phyloP scores from a whole-genome alignment of 2,888 invertebrate genomes.

The Anthrax anthrax region DNA sequence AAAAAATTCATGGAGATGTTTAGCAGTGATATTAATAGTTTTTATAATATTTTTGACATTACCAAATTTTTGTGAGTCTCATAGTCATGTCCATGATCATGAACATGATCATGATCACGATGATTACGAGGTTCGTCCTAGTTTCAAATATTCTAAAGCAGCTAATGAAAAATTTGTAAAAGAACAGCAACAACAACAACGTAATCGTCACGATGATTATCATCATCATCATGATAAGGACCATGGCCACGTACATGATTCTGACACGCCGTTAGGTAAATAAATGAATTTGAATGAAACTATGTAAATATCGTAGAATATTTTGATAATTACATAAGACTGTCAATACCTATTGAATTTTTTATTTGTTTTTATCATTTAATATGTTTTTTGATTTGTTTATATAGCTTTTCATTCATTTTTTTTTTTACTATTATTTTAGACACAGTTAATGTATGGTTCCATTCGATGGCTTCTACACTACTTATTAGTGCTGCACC shows the following conservation, averaged over 20 bases:
- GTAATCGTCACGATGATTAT: slow-evolving; percentile 17
- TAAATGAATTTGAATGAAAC: not conserved
- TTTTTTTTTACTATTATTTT: slow-evolving; percentile 1
- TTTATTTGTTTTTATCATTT: too few species aligned
- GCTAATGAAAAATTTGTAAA: slow-evolving; percentile 39
- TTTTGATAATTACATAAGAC: too few species aligned
- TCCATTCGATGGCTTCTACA: slow-evolving; percentile 79
- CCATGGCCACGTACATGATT: slow-evolving; percentile 14
- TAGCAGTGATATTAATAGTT: slow-evolving; percentile 21
- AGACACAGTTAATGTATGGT: slow-evolving; percentile 43
- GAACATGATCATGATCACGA: not conserved
- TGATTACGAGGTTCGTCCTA: slow-evolving; percentile 43
- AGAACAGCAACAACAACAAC: slow-evolving; percentile 14
- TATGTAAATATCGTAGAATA: too few species aligned
- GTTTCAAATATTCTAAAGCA: slow-evolving; percentile 69
- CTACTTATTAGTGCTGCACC: slow-evolving; percentile 90
- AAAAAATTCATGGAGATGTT: slow-evolving; percentile 9
- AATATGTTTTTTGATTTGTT: too few species aligned
- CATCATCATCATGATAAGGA: slow-evolving; percentile 20
- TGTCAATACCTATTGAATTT: too few species aligned
- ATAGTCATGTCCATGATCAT: slow-evolving; percentile 38
- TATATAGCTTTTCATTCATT: too few species aligned
- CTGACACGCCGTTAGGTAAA: slow-evolving; percentile 1
- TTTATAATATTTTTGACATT: slow-evolving; percentile 26
- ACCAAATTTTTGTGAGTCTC: slow-evolving; percentile 30